Evolutionary conservation across 2,888 invertebrate genomes (phyloP), one percentile per base, ranked within the genome.

Genomic region (Sarcophaga carnaria): DNA sequence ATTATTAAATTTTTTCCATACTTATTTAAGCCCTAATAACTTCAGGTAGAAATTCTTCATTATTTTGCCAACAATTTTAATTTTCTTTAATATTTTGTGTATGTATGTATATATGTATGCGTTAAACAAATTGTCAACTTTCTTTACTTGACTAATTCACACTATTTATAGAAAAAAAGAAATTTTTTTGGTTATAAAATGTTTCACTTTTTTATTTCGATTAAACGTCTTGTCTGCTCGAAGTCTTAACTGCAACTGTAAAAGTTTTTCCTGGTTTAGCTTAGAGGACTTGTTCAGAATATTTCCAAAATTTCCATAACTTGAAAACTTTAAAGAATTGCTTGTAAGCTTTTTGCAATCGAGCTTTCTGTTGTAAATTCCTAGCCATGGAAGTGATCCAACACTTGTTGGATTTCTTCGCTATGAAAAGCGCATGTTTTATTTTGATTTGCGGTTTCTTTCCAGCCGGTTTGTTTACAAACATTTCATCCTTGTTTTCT

Each of bases 401-500:
- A 90, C 91, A 92, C 92, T 92, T 92, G 92, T 92, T 92, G 92
- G 91, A 90, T 90, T 90, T 89, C 69, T 60, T 84, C 74, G 14
- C 63, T 17, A 27, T 0, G 2, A n/a, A 89, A 37, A 87, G 91
- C 91, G 92, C 92, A 91, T 85, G 91, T 76, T 83, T 87, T 89
- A 86, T 88, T 89, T 80, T 87, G 88, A 80, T 81, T 80, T 88
- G 76, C 88, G 87, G 88, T 89, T 45, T 79, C 80, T 74, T 86
- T 88, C 83, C 86, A 84, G 77, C 72, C 81, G 59, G 74, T 88
- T 90, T 90, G 89, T 89, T 89, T 85, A 88, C 86, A 90, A 89
- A 89, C 90, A 89, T 81, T 89, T 59, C 10, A 60, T 74, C 37
- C 20, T 27, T 81, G 74, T 71, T 76, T 54, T 80, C 75, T 71